Evolutionary conservation across 2,797 vertebrate genomes (phyloP).

Genomic region (Enteromius treurensis): DNA sequence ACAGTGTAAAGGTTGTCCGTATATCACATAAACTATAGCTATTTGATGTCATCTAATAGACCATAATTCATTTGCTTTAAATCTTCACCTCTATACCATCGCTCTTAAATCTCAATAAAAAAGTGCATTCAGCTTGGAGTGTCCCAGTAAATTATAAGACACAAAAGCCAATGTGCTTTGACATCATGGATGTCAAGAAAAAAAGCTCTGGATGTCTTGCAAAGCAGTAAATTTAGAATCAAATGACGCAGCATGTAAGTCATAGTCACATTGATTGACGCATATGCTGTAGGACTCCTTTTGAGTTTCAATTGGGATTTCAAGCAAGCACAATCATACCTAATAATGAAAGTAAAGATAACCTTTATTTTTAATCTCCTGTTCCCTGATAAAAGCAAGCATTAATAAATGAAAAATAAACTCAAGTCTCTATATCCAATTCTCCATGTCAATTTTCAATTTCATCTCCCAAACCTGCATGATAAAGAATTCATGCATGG

Average conservation of each 20-base stretch:
- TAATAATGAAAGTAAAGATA: conserved; percentile 7
- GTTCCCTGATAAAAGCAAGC: background rate
- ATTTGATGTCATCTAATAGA: background rate
- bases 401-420: conserved; percentile 21
- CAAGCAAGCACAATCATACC: background rate
- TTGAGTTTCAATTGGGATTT: background rate
- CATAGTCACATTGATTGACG: background rate
- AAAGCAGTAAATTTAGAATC: background rate
- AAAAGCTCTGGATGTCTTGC: background rate
- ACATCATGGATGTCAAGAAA: background rate
- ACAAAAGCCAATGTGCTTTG: background rate
- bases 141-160: conserved; percentile 8
- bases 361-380: conserved; percentile 1
- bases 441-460: background rate
- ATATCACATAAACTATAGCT: background rate
- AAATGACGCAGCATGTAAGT: background rate
- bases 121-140: background rate
- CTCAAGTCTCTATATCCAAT: background rate
- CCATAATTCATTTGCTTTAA: background rate
- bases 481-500: background rate
- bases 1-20: background rate
- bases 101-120: background rate
- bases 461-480: background rate
- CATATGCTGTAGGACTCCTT: background rate
- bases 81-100: background rate